Percentiles rank a stretch among this genome's conserved stretches.
Evolutionary conservation across 1,140 invertebrate genomes (phyloP).

Genomic region (Lordiphosa clarofinis): DNA sequence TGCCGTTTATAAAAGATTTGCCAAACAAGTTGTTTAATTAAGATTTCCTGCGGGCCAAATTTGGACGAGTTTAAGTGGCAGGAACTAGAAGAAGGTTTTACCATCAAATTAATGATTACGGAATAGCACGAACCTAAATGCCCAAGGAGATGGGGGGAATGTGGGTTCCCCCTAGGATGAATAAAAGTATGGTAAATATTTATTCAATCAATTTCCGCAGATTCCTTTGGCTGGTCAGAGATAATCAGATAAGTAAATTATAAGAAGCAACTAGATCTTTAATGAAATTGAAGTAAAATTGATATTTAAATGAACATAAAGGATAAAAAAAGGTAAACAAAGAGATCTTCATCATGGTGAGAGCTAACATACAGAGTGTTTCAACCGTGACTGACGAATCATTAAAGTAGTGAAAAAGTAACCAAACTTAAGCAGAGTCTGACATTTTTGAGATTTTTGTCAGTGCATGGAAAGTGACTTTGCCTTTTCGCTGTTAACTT

Average conservation of each 20-base stretch:
- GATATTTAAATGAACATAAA: no score
- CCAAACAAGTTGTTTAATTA: conserved; percentile 73
- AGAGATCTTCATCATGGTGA: no score
- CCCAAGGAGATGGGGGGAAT: background rate
- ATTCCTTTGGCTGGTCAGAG: background rate
- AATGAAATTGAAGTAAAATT: no score
- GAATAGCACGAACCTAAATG: background rate
- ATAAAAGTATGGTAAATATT: conserved; percentile 14
- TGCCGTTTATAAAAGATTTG: conserved; percentile 60
- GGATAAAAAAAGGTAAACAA: no score
- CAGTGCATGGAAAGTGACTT: no score
- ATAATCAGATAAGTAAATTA: background rate
- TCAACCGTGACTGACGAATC: no score
- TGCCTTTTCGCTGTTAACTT: no score
- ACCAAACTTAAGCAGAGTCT: no score
- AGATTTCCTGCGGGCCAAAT: conserved; percentile 63
- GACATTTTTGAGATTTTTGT: no score
- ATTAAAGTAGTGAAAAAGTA: no score
- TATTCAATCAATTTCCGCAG: conserved; percentile 6
- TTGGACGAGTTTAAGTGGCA: conserved; percentile 34
- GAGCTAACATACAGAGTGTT: no score
- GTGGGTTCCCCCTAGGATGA: background rate
- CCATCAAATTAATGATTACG: conserved; percentile 31
- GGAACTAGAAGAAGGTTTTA: conserved; percentile 4
- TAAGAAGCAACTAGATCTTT: no score